phyloP scores from a whole-genome alignment of 2,888 invertebrate species.

The Euplexia lucipara region DNA sequence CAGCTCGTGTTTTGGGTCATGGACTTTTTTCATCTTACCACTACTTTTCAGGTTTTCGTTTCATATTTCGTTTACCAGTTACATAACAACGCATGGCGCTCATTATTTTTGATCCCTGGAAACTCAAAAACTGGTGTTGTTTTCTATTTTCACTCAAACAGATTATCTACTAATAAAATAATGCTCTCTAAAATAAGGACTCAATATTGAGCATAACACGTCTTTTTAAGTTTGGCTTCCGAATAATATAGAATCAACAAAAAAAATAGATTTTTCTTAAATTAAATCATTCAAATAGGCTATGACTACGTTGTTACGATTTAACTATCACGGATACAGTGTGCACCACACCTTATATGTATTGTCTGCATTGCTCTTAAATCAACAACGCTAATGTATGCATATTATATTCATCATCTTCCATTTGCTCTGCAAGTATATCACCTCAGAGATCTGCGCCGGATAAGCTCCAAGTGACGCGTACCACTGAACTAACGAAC shows the following conservation, averaged over 20 bases:
- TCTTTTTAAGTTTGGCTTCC: not conserved
- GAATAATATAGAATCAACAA: not conserved
- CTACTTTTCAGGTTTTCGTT: conserved; percentile 35
- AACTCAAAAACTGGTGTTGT: not conserved
- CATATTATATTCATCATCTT: not conserved
- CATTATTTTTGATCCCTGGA: conserved; percentile 26
- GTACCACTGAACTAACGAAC: conserved; percentile 45
- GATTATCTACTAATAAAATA: not conserved
- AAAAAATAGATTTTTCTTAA: not conserved
- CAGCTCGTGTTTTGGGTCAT: conserved; percentile 44
- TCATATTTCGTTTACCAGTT: conserved; percentile 35
- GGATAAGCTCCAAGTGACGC: conserved; percentile 28
- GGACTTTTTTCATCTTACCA: conserved; percentile 30
- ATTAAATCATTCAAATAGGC: no score
- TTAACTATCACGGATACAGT: no score
- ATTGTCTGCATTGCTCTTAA: no score
- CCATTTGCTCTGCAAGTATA: conserved; percentile 16
- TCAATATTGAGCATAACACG: not conserved
- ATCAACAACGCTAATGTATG: not conserved
- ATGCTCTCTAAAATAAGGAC: not conserved
- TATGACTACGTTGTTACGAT: no score
- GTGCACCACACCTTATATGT: no score
- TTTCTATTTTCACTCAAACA: not conserved
- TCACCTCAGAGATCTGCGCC: conserved; percentile 21
- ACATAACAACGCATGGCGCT: conserved; percentile 30